These are phyloP conservation scores for Ptychadena robeensis DNA, from an alignment of 2,797 vertebrate genomes.

Conservation along the genomic window DNA sequence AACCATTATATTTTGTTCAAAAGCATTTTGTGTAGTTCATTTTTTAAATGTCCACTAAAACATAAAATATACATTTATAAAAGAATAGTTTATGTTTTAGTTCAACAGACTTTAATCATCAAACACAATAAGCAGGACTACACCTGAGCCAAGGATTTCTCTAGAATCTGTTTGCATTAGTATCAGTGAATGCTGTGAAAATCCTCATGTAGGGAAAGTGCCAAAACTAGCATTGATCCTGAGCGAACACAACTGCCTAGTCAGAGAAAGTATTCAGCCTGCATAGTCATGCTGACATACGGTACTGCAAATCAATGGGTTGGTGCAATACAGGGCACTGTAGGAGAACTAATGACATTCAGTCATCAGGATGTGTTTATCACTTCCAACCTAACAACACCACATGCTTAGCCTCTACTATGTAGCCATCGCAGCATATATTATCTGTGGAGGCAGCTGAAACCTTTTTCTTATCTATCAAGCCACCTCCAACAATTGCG, in stretches of 20 bases:
- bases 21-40: too few species aligned
- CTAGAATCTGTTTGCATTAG: slow-evolving; percentile 50
- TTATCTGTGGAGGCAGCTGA: neutral
- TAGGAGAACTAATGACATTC: slow-evolving; percentile 10
- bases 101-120: neutral
- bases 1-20: too few species aligned
- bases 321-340: neutral
- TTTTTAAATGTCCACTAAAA: neutral
- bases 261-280: slow-evolving; percentile 49
- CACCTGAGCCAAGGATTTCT: slow-evolving; percentile 21
- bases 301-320: neutral
- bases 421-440: neutral
- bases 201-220: slow-evolving; percentile 37
- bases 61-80: neutral
- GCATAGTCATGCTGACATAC: slow-evolving; percentile 53
- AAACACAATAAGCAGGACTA: neutral
- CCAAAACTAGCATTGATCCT: slow-evolving; percentile 44
- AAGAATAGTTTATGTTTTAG: neutral
- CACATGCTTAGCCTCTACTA: neutral
- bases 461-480: neutral
- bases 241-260: slow-evolving; percentile 43
- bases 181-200: slow-evolving; percentile 37
- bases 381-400: neutral
- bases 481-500: neutral
- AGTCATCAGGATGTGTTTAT: slow-evolving; percentile 18